Conservation (phyloP, 2,113 vertebrate species). For the Raja brachyura region DNA sequence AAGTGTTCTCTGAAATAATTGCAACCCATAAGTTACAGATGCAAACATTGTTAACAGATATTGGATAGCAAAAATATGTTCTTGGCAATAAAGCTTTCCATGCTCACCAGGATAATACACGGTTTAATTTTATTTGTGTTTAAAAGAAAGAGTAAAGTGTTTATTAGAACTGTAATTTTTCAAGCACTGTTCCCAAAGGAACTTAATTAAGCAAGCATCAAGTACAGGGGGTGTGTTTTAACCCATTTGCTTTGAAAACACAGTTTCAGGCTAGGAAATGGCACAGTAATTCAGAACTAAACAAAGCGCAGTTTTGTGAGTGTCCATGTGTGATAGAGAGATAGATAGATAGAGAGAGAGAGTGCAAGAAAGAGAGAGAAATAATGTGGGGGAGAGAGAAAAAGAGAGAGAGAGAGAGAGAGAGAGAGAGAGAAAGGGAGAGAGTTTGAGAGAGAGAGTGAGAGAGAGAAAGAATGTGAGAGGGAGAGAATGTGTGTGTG, state of each 20-base stretch:
- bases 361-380: too few relatives aligned
- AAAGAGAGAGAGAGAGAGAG: too few relatives aligned
- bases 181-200: conserved; percentile 78
- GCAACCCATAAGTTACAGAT: background rate
- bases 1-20: background rate
- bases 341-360: too few relatives aligned
- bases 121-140: conserved; percentile 28
- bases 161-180: conserved; percentile 77
- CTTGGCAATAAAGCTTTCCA: background rate
- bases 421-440: too few relatives aligned
- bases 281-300: background rate
- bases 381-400: too few relatives aligned
- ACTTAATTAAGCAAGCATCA: conserved; percentile 70
- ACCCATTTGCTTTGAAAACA: background rate
- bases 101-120: background rate
- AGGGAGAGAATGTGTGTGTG: too few relatives aligned
- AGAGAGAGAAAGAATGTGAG: too few relatives aligned
- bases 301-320: background rate
- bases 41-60: background rate
- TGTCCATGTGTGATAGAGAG: background rate
- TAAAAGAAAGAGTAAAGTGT: conserved; percentile 43
- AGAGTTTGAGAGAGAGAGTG: too few relatives aligned
- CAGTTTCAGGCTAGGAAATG: background rate
- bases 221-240: background rate
- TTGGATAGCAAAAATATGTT: background rate